Percentiles rank a stretch among this genome's conserved stretches.
These are phyloP conservation scores for Pogona vitticeps DNA, from an alignment of 2,113 vertebrate species.

Conservation along the genomic window DNA sequence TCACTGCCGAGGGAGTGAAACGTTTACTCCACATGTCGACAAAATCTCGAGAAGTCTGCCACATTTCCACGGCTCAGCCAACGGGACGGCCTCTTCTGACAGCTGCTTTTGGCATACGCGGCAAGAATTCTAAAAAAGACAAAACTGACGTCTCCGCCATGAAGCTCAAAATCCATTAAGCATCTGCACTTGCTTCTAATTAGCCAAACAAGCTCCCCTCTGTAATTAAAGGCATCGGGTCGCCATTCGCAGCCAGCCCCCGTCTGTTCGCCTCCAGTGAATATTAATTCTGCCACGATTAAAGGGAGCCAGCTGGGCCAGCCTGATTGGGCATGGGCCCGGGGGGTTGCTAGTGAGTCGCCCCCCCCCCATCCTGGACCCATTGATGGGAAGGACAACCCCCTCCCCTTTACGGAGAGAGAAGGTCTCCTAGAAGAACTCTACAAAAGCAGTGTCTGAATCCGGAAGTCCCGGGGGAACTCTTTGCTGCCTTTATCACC, in stretches of 20 bases:
- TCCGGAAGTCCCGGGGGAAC: no score
- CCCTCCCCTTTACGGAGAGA: no score
- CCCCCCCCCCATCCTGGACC: no score
- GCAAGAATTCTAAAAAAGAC: no score
- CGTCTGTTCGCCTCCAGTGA: neutral
- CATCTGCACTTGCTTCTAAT: neutral
- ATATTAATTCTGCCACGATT: neutral
- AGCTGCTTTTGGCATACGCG: no score
- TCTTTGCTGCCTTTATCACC: neutral
- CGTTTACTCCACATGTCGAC: no score
- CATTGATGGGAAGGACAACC: neutral
- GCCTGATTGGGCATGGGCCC: no score
- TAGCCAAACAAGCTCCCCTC: neutral
- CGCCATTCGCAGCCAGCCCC: neutral
- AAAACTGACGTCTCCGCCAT: neutral
- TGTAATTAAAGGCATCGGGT: neutral
- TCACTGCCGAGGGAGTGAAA: no score
- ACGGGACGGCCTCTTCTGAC: no score
- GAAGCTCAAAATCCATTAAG: neutral
- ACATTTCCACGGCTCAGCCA: no score
- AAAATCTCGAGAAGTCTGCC: no score
- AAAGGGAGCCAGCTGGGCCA: neutral
- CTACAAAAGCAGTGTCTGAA: neutral
- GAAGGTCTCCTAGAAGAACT: neutral
- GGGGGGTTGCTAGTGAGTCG: no score